A percentile compares a stretch with the other conserved stretches of the same genome.
Conservation (phyloP, 2,888 invertebrate species). For the Drosophila quinaria region DNA sequence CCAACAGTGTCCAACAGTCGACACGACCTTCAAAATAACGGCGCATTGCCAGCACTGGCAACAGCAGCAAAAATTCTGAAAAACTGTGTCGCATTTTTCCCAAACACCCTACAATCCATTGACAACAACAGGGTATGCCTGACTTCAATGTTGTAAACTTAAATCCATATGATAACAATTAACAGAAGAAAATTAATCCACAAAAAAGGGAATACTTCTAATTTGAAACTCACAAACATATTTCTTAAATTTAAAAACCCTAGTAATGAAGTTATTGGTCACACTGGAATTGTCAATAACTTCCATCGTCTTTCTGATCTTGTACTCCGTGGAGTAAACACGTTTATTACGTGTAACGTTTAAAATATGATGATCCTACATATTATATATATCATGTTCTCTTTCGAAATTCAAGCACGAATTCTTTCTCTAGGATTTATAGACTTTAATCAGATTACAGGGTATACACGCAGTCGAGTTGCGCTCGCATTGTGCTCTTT, state of each 20-base stretch:
- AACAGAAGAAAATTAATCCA: background rate
- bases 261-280: too few relatives aligned
- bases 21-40: constrained; percentile 74
- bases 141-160: background rate
- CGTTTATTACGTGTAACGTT: too few relatives aligned
- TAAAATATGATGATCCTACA: too few relatives aligned
- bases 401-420: too few relatives aligned
- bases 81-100: constrained; percentile 66
- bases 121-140: constrained; percentile 1
- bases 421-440: background rate
- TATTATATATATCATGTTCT: too few relatives aligned
- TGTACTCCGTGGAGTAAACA: too few relatives aligned
- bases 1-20: constrained; percentile 37
- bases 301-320: too few relatives aligned
- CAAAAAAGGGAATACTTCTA: background rate
- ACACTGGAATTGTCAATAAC: too few relatives aligned
- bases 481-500: background rate
- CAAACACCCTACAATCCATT: constrained; percentile 32
- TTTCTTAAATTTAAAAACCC: background rate
- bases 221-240: background rate
- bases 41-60: constrained; percentile 53
- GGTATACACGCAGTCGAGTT: constrained; percentile 18
- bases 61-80: constrained; percentile 27
- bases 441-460: constrained; percentile 2
- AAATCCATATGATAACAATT: background rate